Percentiles rank a stretch among this genome's conserved stretches.
phyloP scores from a whole-genome alignment of 1,140 invertebrate genomes.

The Lasioglossum albipes region DNA sequence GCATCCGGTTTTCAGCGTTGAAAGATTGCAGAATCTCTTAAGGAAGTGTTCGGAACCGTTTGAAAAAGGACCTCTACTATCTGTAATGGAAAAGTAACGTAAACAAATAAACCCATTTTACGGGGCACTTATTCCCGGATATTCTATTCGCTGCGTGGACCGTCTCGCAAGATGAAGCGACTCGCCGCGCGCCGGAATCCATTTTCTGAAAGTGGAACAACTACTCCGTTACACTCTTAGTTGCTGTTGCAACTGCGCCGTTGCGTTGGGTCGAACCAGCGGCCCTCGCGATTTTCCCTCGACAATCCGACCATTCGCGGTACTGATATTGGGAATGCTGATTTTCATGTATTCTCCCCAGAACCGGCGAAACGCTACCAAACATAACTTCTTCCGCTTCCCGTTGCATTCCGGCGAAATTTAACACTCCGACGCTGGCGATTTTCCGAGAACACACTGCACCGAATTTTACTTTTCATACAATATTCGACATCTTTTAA shows the following conservation, averaged over 20 bases:
- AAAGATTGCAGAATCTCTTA: background rate
- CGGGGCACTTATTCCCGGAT: background rate
- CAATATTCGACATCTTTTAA: too few relatives aligned
- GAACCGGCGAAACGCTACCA: too few relatives aligned
- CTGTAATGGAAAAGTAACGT: conserved; percentile 4
- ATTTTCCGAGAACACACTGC: too few relatives aligned
- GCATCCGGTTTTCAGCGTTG: background rate
- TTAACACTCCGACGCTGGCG: background rate
- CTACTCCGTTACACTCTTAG: background rate
- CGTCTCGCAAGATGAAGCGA: conserved; percentile 1
- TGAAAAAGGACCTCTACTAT: background rate
- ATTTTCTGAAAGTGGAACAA: conserved; percentile 23
- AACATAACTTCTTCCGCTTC: background rate
- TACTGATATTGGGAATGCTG: background rate
- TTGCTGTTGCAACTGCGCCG: background rate
- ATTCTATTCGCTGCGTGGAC: background rate
- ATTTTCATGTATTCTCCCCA: conserved; percentile 26
- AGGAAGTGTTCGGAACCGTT: background rate
- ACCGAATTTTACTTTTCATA: too few relatives aligned
- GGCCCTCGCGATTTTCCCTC: background rate
- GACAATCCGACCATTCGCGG: background rate
- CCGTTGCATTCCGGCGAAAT: background rate
- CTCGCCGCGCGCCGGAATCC: background rate
- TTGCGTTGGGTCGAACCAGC: background rate
- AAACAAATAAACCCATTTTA: background rate